Base-by-base conservation (phyloP, 2,888 invertebrate species). In the Ptilodon capucinus region DNA sequence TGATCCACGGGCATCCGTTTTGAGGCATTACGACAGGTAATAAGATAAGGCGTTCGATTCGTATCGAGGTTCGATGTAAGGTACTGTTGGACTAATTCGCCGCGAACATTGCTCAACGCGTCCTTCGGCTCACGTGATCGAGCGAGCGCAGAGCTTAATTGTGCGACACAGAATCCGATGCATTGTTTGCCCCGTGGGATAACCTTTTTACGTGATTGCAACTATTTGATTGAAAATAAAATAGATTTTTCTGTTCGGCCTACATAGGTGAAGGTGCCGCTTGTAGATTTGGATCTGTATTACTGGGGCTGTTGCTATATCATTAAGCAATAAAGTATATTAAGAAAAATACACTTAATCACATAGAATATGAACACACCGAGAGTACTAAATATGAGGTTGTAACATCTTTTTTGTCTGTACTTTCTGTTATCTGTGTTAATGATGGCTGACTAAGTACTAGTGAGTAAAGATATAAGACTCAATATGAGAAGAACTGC, bases 161-260 rank as follows among this genome's bases (percentile, higher is more conserved):
- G 58, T 60, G 53, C 41, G 61, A 60, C 50, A 59, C 55, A 59
- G 56, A 56, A 54, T 54, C 55, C 46, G 47, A 57, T 50, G 54
- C 60, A 72, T 70, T 71, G 71, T 71, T 54, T 55, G 51, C 61
- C 40, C 54, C 71, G 70, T 73, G 74, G 62, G 73, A 73, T 60
- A 57, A 51, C 58, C 54, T 65, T 69, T 63, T 65, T 63, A 44
- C 47, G 17, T 40, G 40, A 57, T 59, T 63, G 61, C 52, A 60
- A n/a, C 8, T 16, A 17, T 38, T 19, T n/a, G n/a, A n/a, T n/a
- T n/a, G n/a, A n/a, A n/a, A 18, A 14, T 9, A n/a, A 40, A 25
- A 23, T 23, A 2, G 19, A 6, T 38, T 19, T 19, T 19, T 19
- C 19, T 19, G 2, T 38, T 11, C 2, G 13, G 13, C 11, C 19